Evolutionary conservation across 1,140 invertebrate species (phyloP), one percentile per base, ranked within the genome.

Genomic region (Heliothis subflexa): DNA sequence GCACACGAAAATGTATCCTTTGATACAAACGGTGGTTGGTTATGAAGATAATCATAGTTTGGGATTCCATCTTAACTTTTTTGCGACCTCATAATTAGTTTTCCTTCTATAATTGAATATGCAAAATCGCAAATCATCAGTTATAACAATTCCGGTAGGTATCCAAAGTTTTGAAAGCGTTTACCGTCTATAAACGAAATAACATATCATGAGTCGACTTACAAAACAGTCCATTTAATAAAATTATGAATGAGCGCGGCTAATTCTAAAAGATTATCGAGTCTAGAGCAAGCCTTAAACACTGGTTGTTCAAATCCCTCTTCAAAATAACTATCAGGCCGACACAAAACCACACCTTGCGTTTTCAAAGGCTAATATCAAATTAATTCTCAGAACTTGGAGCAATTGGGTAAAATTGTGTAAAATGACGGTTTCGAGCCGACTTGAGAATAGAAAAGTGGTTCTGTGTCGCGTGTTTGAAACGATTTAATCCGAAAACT

Each of bases 391-490:
- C 74, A 91, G 93, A 94, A 94, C 89, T 81, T 86, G 91, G 91
- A 94, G 92, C 93, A 91, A 94, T 93, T 93, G 91, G 86, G 89
- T 94, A 93, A 94, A 94, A 94, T 94, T 94, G 93, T 93, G 92
- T 94, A 94, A 94, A 94, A 94, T 94, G 91, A 94, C 88, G 91
- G 93, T 90, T 90, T 87, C 78, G 88, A 91, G 78, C 92, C 91
- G 88, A 91, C 78, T 89, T 81, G 84, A 88, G 89, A 92, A 94
- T 94, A 94, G 93, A 93, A 94, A 94, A 94, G 93, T 93, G 92
- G 92, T 89, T 90, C 16, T 83, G 88, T 94, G 93, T 94, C 93
- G 93, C 93, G 93, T 94, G 93, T 94, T 93, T 78, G 77, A 81
- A 94, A 92, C 93, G 91, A 94, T 94, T 94, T 94, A 92, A 94